Conservation (phyloP, 2,888 invertebrate genomes). For the Phymatocera aterrima region DNA sequence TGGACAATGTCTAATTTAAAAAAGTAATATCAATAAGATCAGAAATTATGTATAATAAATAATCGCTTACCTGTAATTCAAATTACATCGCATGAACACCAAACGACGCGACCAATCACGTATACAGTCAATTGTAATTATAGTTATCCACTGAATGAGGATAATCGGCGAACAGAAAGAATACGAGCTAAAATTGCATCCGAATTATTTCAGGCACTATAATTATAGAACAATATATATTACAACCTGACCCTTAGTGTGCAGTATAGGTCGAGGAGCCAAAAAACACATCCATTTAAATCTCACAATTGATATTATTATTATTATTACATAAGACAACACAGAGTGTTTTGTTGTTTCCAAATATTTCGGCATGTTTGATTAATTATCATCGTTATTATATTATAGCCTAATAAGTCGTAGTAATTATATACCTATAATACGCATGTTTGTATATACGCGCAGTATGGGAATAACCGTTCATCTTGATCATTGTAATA, state of each 20-base stretch:
- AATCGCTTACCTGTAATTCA: not conserved
- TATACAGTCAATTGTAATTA: not conserved
- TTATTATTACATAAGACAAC: slow-evolving; percentile 38
- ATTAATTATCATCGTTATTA: slow-evolving; percentile 12
- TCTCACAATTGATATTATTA: slow-evolving; percentile 23
- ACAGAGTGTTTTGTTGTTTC: slow-evolving; percentile 44
- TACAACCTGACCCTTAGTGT: slow-evolving; percentile 30
- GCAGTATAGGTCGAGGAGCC: slow-evolving; percentile 22
- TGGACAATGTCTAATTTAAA: too few relatives aligned
- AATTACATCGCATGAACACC: not conserved
- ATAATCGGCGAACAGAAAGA: not conserved
- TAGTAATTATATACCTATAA: slow-evolving; percentile 31
- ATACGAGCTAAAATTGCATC: not conserved
- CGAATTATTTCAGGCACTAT: slow-evolving; percentile 8
- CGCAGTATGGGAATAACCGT: slow-evolving; percentile 34
- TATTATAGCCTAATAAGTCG: slow-evolving; percentile 36
- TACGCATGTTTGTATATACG: too few relatives aligned
- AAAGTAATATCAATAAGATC: not conserved
- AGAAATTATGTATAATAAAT: not conserved
- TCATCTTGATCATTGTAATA: slow-evolving; percentile 6
- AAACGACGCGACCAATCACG: not conserved
- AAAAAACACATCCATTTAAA: slow-evolving; percentile 40
- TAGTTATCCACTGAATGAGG: not conserved
- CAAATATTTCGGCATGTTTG: slow-evolving; percentile 45
- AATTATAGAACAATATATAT: slow-evolving; percentile 11